Conservation (phyloP, 37 sponge, comb jelly and placozoan genomes). For the Lycopodina hypogea region DNA sequence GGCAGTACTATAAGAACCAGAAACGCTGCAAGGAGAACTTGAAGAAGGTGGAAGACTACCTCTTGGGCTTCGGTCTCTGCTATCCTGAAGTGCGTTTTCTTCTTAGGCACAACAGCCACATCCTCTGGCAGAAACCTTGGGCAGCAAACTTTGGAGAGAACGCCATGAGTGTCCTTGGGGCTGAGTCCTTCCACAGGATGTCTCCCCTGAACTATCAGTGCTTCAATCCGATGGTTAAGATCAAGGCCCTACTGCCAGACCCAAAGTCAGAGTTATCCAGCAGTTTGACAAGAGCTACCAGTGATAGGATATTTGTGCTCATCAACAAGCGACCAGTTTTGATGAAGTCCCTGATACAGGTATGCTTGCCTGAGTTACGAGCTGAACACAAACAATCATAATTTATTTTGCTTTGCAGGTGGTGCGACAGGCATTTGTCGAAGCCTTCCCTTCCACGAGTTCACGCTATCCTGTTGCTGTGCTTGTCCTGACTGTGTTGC, state of each 20-base stretch:
- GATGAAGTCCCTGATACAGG: conserved; percentile 49
- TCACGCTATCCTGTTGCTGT: conserved; percentile 49
- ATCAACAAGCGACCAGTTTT: conserved; percentile 58
- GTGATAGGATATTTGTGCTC: conserved; percentile 45
- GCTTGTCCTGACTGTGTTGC: conserved; percentile 25
- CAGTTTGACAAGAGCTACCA: conserved; percentile 25
- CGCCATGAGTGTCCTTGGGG: conserved; percentile 43
- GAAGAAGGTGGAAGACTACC: conserved; percentile 50
- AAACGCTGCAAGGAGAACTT: conserved; percentile 80
- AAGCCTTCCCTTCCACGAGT: conserved; percentile 12
- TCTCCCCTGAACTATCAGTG: conserved; percentile 14
- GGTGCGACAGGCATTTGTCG: conserved; percentile 22
- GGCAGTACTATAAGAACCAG: conserved; percentile 41
- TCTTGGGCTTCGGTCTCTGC: conserved; percentile 69
- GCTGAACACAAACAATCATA: background rate
- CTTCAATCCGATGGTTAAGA: conserved; percentile 18
- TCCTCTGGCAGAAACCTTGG: conserved; percentile 68
- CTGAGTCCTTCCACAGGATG: conserved; percentile 27
- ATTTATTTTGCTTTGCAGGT: conserved; percentile 14
- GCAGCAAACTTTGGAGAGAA: conserved; percentile 37
- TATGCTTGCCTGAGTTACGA: conserved; percentile 1
- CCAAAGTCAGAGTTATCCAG: conserved; percentile 15
- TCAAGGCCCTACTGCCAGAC: conserved; percentile 36
- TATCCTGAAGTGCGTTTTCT: conserved; percentile 67
- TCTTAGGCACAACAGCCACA: conserved; percentile 60